A percentile compares a stretch with the other conserved stretches of the same genome.
phyloP scores from a whole-genome alignment of 2,888 invertebrate genomes.

The Conistra vaccinii region DNA sequence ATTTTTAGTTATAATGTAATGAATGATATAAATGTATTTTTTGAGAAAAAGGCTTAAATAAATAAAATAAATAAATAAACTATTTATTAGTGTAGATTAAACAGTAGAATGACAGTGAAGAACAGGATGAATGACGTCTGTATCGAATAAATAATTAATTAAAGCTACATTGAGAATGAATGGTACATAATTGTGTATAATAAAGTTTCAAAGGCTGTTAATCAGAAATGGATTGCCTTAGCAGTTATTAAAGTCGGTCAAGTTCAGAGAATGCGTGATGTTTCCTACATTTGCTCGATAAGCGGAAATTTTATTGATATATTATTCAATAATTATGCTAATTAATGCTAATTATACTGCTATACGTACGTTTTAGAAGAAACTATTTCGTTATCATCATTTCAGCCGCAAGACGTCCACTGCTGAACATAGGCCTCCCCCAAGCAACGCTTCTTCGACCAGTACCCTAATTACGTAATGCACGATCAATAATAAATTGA shows the following conservation, averaged over 20 bases:
- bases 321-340: constrained; percentile 35
- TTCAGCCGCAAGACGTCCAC: no score
- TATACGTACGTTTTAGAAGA: neutral
- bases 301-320: constrained; percentile 42
- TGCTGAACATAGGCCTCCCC: no score
- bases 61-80: no score
- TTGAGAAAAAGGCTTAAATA: no score
- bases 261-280: constrained; percentile 57
- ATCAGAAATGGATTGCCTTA: constrained; percentile 25
- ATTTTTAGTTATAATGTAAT: no score
- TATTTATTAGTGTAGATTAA: no score
- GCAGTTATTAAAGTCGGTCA: constrained; percentile 62
- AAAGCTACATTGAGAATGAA: constrained; percentile 14
- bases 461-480: no score
- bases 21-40: no score
- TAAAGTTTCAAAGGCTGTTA: constrained; percentile 24
- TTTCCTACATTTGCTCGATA: constrained; percentile 31
- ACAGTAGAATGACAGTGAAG: neutral
- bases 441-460: no score
- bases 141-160: constrained; percentile 1
- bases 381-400: neutral
- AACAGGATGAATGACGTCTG: neutral
- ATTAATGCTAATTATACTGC: constrained; percentile 8
- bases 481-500: no score
- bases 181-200: constrained; percentile 20